Evolutionary conservation across 1,140 invertebrate genomes (phyloP).

Genomic region (Neodiprion pinetum): DNA sequence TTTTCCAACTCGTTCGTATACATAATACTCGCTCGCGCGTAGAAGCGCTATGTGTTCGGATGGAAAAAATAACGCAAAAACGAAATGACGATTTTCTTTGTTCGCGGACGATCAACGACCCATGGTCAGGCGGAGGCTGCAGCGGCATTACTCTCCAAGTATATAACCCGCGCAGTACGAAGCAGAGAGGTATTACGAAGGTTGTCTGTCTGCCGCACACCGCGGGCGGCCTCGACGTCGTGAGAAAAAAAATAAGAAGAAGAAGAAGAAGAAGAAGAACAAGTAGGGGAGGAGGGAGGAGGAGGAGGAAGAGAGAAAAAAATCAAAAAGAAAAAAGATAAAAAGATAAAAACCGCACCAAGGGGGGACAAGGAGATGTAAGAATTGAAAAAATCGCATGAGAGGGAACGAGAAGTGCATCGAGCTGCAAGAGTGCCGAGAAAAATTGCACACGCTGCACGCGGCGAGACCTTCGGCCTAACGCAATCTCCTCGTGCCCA

Average conservation of each 20-base stretch:
- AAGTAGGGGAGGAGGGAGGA: conserved; percentile 24
- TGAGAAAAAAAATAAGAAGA: conserved; percentile 30
- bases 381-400: conserved; percentile 15
- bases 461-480: conserved; percentile 26
- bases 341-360: conserved; percentile 7
- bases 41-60: too few species aligned
- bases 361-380: conserved; percentile 14
- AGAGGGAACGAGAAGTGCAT: conserved; percentile 20
- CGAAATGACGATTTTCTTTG: not conserved
- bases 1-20: too few species aligned
- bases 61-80: too few species aligned
- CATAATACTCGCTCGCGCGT: too few species aligned
- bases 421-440: not conserved
- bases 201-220: conserved; percentile 53
- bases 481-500: conserved; percentile 10
- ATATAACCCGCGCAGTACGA: not conserved
- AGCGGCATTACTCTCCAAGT: not conserved
- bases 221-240: conserved; percentile 50
- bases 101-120: not conserved
- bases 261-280: conserved; percentile 28
- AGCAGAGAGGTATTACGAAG: conserved; percentile 38
- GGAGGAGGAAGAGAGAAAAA: conserved; percentile 14
- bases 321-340: conserved; percentile 5
- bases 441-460: conserved; percentile 16
- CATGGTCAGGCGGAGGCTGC: conserved; percentile 4